phyloP scores from a whole-genome alignment of 2,888 invertebrate species.

The Drosophila ezoana region DNA sequence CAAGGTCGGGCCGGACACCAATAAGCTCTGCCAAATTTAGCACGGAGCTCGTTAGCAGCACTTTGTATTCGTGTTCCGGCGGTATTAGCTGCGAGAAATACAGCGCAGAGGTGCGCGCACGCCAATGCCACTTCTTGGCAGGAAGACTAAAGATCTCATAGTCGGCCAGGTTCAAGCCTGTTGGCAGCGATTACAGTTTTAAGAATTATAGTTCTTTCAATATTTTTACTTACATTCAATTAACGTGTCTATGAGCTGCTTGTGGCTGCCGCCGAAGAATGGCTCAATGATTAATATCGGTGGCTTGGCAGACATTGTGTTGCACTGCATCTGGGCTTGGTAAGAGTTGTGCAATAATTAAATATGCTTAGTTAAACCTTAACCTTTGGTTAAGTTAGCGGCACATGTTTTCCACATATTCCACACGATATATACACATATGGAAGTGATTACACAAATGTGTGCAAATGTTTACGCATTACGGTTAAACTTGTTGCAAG shows the following conservation, averaged over 20 bases:
- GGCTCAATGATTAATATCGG: slow-evolving; percentile 88
- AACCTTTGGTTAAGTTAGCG: slow-evolving; percentile 40
- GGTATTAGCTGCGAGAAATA: slow-evolving; percentile 88
- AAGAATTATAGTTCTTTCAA: background rate
- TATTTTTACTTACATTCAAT: slow-evolving; percentile 81
- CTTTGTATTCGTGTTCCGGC: slow-evolving; percentile 85
- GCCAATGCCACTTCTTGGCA: slow-evolving; percentile 92
- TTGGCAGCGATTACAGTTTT: background rate
- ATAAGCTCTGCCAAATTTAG: slow-evolving; percentile 89
- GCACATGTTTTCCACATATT: slow-evolving; percentile 43
- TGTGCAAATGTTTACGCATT: background rate
- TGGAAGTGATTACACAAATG: background rate
- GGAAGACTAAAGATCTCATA: slow-evolving; percentile 87
- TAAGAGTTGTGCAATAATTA: slow-evolving; percentile 33
- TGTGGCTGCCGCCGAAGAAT: slow-evolving; percentile 91
- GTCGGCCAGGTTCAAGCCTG: slow-evolving; percentile 81
- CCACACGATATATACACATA: background rate
- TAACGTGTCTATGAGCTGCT: slow-evolving; percentile 87
- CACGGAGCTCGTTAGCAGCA: slow-evolving; percentile 89
- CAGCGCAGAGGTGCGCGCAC: slow-evolving; percentile 89
- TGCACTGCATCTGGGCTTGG: background rate
- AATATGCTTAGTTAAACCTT: slow-evolving; percentile 43
- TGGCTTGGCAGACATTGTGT: slow-evolving; percentile 74
- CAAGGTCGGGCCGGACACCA: slow-evolving; percentile 88
- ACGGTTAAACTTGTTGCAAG: background rate